Percentiles rank a stretch among this genome's conserved stretches.
phyloP scores from a whole-genome alignment of 2,113 vertebrate species.

The Tenrec ecaudatus region DNA sequence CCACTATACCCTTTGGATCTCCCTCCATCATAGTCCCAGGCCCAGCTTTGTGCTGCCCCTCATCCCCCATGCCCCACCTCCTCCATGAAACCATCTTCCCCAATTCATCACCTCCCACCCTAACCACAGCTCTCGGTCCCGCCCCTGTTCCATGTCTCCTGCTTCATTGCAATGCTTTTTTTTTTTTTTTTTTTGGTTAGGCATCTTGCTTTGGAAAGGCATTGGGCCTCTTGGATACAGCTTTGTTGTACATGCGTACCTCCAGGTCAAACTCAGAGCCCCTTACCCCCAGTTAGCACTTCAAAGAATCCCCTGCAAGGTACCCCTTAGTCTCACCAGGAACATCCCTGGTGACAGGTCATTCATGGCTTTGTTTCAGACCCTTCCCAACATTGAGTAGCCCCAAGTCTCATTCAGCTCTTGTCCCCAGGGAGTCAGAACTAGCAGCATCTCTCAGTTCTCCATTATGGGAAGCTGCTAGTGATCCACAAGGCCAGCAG shows the following conservation, averaged over 20 bases:
- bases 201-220: background rate
- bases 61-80: background rate
- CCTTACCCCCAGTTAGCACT: background rate
- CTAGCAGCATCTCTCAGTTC: background rate
- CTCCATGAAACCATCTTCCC: background rate
- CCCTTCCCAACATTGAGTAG: background rate
- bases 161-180: no score
- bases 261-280: background rate
- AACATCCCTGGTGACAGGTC: background rate
- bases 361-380: background rate
- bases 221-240: accelerated
- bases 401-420: background rate
- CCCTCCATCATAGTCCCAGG: background rate
- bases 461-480: background rate
- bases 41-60: background rate
- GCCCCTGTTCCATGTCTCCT: accelerated
- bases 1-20: background rate
- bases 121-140: background rate
- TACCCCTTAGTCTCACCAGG: background rate
- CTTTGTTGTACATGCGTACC: background rate
- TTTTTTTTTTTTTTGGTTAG: background rate
- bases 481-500: no score
- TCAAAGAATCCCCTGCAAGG: background rate
- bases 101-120: no score
- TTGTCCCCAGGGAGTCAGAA: background rate